Evolutionary conservation across 2,113 vertebrate genomes (phyloP).

Genomic region (Syngnathoides biaculeatus): DNA sequence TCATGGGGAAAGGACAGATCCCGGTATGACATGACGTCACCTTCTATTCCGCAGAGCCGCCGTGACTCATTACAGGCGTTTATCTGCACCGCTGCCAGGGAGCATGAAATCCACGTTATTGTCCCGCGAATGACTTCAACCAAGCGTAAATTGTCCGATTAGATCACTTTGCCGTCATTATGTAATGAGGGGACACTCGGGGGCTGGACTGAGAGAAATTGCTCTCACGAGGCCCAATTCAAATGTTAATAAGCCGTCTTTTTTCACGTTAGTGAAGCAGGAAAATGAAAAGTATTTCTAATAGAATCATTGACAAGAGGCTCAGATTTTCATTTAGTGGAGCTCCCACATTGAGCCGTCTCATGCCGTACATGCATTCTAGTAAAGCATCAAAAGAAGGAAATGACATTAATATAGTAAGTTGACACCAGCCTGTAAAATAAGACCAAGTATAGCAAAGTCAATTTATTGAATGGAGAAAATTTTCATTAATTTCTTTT

Average conservation of each 20-base stretch:
- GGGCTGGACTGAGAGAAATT: not conserved
- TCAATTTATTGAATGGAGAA: too few species aligned
- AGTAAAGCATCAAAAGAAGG: not conserved
- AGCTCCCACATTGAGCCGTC: slow-evolving; percentile 9
- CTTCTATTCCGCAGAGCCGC: slow-evolving; percentile 17
- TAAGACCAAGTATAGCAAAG: slow-evolving; percentile 18
- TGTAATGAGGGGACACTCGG: slow-evolving; percentile 4
- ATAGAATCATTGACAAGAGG: slow-evolving; percentile 3
- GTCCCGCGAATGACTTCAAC: slow-evolving; percentile 7
- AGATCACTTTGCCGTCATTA: slow-evolving; percentile 22
- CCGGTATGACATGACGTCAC: slow-evolving; percentile 78
- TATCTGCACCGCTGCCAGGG: slow-evolving; percentile 30
- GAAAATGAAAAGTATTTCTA: not conserved
- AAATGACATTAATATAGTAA: slow-evolving; percentile 9
- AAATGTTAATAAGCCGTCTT: not conserved
- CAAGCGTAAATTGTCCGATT: slow-evolving; percentile 23
- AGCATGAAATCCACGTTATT: slow-evolving; percentile 31
- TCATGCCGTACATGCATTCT: not conserved
- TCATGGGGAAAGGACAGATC: slow-evolving; percentile 94
- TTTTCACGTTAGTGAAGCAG: not conserved
- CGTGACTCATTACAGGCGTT: slow-evolving; percentile 30
- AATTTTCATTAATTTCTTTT: not conserved
- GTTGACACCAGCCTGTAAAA: slow-evolving; percentile 4
- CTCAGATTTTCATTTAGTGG: not conserved
- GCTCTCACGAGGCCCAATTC: not conserved